These are phyloP conservation scores for Hypomecis atomaria DNA, from an alignment of 2,888 invertebrate species.

Conservation along the genomic window DNA sequence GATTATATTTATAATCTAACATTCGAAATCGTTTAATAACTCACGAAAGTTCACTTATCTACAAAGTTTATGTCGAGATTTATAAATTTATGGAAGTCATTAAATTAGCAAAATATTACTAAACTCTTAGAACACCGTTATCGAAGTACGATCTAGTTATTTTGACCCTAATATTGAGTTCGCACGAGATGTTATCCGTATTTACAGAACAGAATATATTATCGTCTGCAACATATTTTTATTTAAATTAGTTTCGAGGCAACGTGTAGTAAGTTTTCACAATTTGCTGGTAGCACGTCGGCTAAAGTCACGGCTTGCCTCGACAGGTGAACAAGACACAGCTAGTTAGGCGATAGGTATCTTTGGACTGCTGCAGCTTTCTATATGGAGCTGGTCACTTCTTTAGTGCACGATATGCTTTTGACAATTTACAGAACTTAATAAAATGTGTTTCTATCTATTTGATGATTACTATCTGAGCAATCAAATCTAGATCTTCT, in stretches of 20 bases:
- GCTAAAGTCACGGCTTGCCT: slow-evolving; percentile 39
- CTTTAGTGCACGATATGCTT: slow-evolving; percentile 66
- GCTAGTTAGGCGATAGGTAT: slow-evolving; percentile 75
- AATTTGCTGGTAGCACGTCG: slow-evolving; percentile 42
- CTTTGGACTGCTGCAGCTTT: slow-evolving; percentile 61
- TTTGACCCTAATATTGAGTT: slow-evolving; percentile 1
- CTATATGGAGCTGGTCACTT: slow-evolving; percentile 73
- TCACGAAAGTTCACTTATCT: too few relatives aligned
- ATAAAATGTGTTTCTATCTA: too few relatives aligned
- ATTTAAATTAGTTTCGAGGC: slow-evolving; percentile 30
- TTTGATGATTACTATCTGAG: too few relatives aligned
- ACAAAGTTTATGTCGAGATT: too few relatives aligned
- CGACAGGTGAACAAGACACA: slow-evolving; percentile 62
- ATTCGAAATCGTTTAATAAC: too few relatives aligned
- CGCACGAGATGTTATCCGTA: slow-evolving; percentile 19
- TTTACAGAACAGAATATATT: slow-evolving; percentile 15
- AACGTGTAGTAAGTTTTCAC: slow-evolving; percentile 38
- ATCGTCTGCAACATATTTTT: slow-evolving; percentile 31
- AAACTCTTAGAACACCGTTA: neutral
- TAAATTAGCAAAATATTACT: neutral
- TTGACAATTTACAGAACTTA: slow-evolving; percentile 62
- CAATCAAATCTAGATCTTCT: too few relatives aligned
- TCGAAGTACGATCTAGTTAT: neutral
- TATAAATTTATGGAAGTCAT: slow-evolving; percentile 7
- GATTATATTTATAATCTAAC: too few relatives aligned